Percentiles rank a stretch among this genome's conserved stretches.
phyloP scores from a whole-genome alignment of 2,888 invertebrate species.

The Diabrotica balteata region DNA sequence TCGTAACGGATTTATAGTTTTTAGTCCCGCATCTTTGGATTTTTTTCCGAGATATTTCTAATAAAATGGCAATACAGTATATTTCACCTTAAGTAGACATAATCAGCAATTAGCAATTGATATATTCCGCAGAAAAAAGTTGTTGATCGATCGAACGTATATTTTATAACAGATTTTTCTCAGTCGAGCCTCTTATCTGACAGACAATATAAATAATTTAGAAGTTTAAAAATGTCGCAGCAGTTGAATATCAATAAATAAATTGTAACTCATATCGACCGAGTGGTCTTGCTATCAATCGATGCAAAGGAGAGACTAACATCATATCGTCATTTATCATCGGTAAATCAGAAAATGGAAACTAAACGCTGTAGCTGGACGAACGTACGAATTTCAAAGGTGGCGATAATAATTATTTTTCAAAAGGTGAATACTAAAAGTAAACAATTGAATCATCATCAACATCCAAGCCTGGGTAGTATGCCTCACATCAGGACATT shows the following conservation, averaged over 20 bases:
- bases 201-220: conserved; percentile 28
- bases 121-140: conserved; percentile 16
- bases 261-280: conserved; percentile 17
- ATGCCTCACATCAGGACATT: too few species aligned
- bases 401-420: too few species aligned
- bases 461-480: too few species aligned
- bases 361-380: conserved; percentile 13
- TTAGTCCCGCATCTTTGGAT: not conserved
- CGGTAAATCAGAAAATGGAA: conserved; percentile 46
- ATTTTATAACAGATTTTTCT: conserved; percentile 24
- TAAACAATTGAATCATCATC: too few species aligned
- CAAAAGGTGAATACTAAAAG: conserved; percentile 9
- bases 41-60: conserved; percentile 1
- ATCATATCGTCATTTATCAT: conserved; percentile 44
- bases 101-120: conserved; percentile 23
- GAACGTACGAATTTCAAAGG: too few species aligned
- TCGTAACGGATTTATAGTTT: not conserved
- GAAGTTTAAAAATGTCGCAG: conserved; percentile 19
- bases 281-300: conserved; percentile 36
- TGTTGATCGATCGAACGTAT: conserved; percentile 18
- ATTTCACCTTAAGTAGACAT: conserved; percentile 20
- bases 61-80: conserved; percentile 6
- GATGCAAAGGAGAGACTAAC: conserved; percentile 39
- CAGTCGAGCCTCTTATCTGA: conserved; percentile 10
- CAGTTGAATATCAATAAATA: conserved; percentile 24